These are phyloP conservation scores for roundworm (Caenorhabditis elegans) DNA, from an alignment of 1,140 invertebrate species.

Conservation along the genomic window DNA sequence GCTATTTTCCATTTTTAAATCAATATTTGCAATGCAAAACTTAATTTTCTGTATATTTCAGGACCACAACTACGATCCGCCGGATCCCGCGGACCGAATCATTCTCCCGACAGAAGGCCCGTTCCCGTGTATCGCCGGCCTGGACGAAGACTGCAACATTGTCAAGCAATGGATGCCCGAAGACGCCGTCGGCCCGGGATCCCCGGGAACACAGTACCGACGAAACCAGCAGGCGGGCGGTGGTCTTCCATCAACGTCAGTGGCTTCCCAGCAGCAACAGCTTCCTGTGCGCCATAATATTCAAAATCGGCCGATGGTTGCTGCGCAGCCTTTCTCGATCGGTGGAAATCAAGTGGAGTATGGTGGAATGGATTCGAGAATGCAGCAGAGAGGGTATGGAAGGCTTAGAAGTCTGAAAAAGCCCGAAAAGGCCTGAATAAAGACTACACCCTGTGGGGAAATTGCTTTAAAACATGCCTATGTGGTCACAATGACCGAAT, in stretches of 20 bases:
- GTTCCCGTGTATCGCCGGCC: background rate
- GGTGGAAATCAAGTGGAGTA: background rate
- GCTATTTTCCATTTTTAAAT: too few species aligned
- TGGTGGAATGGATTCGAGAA: background rate
- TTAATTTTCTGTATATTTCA: background rate
- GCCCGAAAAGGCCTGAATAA: too few species aligned
- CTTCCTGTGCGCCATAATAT: background rate
- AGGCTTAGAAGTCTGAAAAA: too few species aligned
- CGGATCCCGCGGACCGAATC: background rate
- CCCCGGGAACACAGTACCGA: too few species aligned
- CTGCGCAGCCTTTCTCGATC: background rate
- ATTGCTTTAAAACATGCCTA: too few species aligned
- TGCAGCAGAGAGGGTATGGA: background rate
- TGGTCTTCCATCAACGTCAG: too few species aligned
- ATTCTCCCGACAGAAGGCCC: background rate
- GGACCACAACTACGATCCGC: background rate
- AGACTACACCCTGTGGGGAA: too few species aligned
- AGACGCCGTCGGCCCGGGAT: too few species aligned
- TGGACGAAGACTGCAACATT: background rate
- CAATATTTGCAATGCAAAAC: background rate
- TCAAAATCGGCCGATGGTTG: background rate
- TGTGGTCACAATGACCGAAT: too few species aligned
- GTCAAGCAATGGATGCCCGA: background rate
- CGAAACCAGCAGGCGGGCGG: background rate
- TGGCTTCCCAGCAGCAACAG: background rate